Conservation (phyloP, 2,797 vertebrate species). For the Phylloscopus collybita region DNA sequence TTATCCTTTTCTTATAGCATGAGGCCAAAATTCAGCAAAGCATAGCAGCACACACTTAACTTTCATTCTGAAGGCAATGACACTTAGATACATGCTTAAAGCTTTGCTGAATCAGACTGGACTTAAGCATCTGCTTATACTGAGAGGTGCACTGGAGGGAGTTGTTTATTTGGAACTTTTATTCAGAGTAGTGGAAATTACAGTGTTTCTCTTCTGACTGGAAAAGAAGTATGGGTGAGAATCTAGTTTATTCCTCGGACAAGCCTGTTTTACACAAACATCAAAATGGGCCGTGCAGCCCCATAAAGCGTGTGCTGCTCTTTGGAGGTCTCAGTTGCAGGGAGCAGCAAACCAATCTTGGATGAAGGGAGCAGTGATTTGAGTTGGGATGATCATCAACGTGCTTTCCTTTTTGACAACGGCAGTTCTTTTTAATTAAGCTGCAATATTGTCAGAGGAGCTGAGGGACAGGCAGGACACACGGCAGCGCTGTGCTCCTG, state of each 20-base stretch:
- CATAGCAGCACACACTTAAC: slow-evolving; percentile 34
- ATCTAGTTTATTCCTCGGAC: neutral
- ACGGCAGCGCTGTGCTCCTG: neutral
- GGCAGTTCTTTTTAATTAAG: slow-evolving; percentile 50
- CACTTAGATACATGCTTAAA: slow-evolving; percentile 15
- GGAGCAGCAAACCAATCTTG: neutral
- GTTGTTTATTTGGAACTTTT: neutral
- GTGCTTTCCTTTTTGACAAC: slow-evolving; percentile 7
- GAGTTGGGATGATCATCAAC: neutral
- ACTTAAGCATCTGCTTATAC: slow-evolving; percentile 3
- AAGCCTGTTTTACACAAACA: neutral
- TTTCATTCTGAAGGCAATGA: slow-evolving; percentile 43
- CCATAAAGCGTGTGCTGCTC: neutral
- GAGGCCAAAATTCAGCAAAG: slow-evolving; percentile 61
- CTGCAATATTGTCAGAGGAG: slow-evolving; percentile 3
- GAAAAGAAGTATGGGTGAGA: neutral
- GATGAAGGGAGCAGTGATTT: neutral
- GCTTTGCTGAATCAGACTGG: slow-evolving; percentile 23
- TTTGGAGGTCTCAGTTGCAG: rapidly evolving
- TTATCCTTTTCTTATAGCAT: slow-evolving; percentile 38
- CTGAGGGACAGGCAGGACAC: neutral
- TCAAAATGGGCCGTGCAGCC: neutral
- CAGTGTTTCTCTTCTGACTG: neutral
- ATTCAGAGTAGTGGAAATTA: neutral
- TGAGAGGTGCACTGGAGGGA: neutral